A percentile compares a stretch with the other conserved stretches of the same genome.
Evolutionary conservation across 2,113 vertebrate genomes (phyloP).

Genomic region (Donacobius atricapilla): DNA sequence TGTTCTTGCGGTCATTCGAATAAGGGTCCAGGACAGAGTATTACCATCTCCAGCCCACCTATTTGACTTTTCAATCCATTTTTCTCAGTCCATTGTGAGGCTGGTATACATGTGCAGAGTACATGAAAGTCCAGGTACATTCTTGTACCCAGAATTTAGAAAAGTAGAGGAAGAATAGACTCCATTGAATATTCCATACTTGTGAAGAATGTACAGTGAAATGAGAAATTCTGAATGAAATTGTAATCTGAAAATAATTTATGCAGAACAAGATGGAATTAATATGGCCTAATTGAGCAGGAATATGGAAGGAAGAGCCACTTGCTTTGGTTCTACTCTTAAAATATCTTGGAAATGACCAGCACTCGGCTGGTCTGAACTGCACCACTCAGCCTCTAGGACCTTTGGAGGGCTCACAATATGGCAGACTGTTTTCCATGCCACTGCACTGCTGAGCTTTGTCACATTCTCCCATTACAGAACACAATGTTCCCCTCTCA

Average conservation of each 20-base stretch:
- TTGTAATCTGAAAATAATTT: background rate
- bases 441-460: background rate
- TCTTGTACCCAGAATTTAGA: background rate
- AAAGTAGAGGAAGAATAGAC: background rate
- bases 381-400: background rate
- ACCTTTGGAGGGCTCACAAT: background rate
- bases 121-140: background rate
- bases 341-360: background rate
- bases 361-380: background rate
- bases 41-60: background rate
- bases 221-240: background rate
- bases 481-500: rapidly evolving
- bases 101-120: background rate
- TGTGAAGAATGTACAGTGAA: background rate
- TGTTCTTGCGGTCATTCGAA: background rate
- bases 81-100: background rate
- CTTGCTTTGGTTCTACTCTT: background rate
- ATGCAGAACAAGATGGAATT: background rate
- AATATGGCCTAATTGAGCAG: background rate
- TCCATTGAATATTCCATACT: background rate
- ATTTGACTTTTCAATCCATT: background rate
- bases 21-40: background rate
- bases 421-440: background rate
- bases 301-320: background rate
- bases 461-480: background rate